Evolutionary conservation across 1,140 invertebrate species (phyloP).

Genomic region (Anastrepha obliqua): DNA sequence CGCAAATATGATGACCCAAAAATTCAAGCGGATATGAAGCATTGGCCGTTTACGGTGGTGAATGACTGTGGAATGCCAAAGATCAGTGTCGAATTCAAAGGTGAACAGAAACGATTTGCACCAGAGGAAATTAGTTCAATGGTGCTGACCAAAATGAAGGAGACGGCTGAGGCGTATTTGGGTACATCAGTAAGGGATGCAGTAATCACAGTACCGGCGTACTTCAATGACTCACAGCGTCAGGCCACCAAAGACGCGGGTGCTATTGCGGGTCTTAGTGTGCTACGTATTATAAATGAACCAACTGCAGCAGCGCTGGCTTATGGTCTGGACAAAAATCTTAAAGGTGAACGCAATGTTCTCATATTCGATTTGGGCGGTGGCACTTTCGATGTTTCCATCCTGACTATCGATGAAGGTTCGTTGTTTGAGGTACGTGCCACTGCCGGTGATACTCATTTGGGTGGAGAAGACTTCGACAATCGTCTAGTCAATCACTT

Average conservation of each 20-base stretch:
- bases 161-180: slow-evolving; percentile 86
- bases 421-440: slow-evolving; percentile 86
- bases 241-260: slow-evolving; percentile 82
- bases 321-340: slow-evolving; percentile 82
- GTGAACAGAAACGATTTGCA: slow-evolving; percentile 82
- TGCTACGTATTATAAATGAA: slow-evolving; percentile 69
- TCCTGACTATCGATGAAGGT: slow-evolving; percentile 90
- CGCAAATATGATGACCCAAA: slow-evolving; percentile 81
- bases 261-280: slow-evolving; percentile 81
- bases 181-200: slow-evolving; percentile 80
- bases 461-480: slow-evolving; percentile 86
- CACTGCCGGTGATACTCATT: slow-evolving; percentile 85
- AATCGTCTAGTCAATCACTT: slow-evolving; percentile 87
- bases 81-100: slow-evolving; percentile 84
- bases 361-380: slow-evolving; percentile 86
- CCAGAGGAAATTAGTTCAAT: slow-evolving; percentile 84
- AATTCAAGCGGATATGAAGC: slow-evolving; percentile 84
- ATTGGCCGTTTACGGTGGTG: slow-evolving; percentile 83
- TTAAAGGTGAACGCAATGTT: slow-evolving; percentile 80
- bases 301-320: slow-evolving; percentile 84
- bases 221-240: slow-evolving; percentile 68
- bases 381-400: slow-evolving; percentile 89
- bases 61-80: slow-evolving; percentile 81
- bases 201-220: slow-evolving; percentile 78
- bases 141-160: slow-evolving; percentile 87